Conservation (phyloP, 2,888 invertebrate species). For the Operophtera brumata region DNA sequence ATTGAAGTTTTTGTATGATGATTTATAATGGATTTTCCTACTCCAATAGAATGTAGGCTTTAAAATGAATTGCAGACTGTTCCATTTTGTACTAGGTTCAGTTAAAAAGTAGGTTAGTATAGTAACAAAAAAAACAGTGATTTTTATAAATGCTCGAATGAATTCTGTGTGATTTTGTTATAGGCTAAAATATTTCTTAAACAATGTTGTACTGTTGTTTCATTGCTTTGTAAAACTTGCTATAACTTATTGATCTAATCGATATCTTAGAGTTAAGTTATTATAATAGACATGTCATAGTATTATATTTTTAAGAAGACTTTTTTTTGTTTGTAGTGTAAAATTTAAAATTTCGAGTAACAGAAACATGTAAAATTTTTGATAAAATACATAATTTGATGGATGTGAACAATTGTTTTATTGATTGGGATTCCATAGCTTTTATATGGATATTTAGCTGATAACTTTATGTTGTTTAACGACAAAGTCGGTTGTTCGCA, state of each 20-base stretch:
- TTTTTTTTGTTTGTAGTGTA: slow-evolving; percentile 32
- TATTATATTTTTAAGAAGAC: slow-evolving; percentile 42
- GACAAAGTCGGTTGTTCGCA: too few species aligned
- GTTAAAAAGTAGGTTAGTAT: neutral
- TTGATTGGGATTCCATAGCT: slow-evolving; percentile 9
- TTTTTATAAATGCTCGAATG: slow-evolving; percentile 22
- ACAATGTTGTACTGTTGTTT: slow-evolving; percentile 33
- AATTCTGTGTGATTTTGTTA: slow-evolving; percentile 24
- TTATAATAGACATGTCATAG: slow-evolving; percentile 32
- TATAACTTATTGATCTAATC: slow-evolving; percentile 33
- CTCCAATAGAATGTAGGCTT: neutral
- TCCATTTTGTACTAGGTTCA: slow-evolving; percentile 4
- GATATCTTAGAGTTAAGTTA: slow-evolving; percentile 27
- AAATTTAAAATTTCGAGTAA: slow-evolving; percentile 23
- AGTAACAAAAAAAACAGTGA: neutral
- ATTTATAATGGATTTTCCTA: slow-evolving; percentile 1
- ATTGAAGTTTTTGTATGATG: neutral
- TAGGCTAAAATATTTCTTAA: slow-evolving; percentile 35
- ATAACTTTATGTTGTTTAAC: too few species aligned
- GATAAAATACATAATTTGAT: slow-evolving; percentile 38
- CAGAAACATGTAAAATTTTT: slow-evolving; percentile 44
- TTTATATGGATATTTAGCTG: too few species aligned
- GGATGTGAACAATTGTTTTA: slow-evolving; percentile 20
- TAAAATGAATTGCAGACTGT: neutral
- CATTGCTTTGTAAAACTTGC: slow-evolving; percentile 45